These are phyloP conservation scores for Epinephelus lanceolatus DNA, from an alignment of 2,113 vertebrate species.

Conservation along the genomic window DNA sequence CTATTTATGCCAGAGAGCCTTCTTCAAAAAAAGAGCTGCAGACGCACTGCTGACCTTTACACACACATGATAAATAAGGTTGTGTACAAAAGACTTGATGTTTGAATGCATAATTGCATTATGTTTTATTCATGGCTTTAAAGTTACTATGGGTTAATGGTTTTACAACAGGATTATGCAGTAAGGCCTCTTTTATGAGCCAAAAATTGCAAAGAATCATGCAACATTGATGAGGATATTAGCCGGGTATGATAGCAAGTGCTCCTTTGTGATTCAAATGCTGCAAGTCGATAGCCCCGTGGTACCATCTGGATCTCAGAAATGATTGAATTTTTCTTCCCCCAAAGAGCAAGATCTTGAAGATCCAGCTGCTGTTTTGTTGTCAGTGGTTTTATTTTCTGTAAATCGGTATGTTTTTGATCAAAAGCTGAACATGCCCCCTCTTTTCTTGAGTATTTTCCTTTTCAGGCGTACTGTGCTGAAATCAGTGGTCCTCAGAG, in stretches of 20 bases:
- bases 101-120: slow-evolving; percentile 55
- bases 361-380: not conserved
- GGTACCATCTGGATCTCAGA: slow-evolving; percentile 16
- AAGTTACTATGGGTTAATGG: slow-evolving; percentile 42
- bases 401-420: not conserved
- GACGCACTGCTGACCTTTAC: slow-evolving; percentile 50
- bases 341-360: not conserved
- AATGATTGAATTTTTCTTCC: slow-evolving; percentile 3
- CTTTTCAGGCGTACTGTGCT: not conserved
- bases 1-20: slow-evolving; percentile 23
- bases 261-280: slow-evolving; percentile 15
- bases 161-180: slow-evolving; percentile 47
- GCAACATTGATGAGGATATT: slow-evolving; percentile 56
- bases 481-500: not conserved
- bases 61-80: slow-evolving; percentile 48
- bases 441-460: not conserved
- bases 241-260: slow-evolving; percentile 20
- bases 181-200: slow-evolving; percentile 45
- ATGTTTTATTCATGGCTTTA: slow-evolving; percentile 64
- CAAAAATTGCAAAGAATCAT: slow-evolving; percentile 47
- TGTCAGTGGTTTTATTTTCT: slow-evolving; percentile 8
- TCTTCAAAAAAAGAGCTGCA: slow-evolving; percentile 41
- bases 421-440: not conserved
- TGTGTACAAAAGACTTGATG: slow-evolving; percentile 41
- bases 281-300: not conserved